A percentile compares a stretch with the other conserved stretches of the same genome.
Conservation (phyloP, 1,140 invertebrate genomes). For the Heliconius congener region DNA sequence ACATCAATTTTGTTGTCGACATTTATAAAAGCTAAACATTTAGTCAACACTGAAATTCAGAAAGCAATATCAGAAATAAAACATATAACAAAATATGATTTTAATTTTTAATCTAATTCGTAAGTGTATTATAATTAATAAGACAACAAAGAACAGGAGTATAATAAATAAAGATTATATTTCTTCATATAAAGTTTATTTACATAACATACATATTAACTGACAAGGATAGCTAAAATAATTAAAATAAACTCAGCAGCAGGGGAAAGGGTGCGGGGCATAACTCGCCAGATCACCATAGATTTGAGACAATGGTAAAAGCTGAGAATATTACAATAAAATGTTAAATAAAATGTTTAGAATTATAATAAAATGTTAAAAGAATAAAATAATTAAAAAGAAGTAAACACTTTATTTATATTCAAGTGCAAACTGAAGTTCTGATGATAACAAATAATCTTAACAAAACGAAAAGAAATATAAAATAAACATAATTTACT, state of each 20-base stretch:
- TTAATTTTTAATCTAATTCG: not conserved
- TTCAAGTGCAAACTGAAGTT: no score
- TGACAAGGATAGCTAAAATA: conserved; percentile 67
- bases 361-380: conserved; percentile 33
- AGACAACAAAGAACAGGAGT: not conserved
- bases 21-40: conserved; percentile 50
- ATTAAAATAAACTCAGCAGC: conserved; percentile 63
- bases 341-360: conserved; percentile 29
- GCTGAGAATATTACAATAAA: conserved; percentile 7
- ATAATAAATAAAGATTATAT: conserved; percentile 52
- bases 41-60: not conserved
- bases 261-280: conserved; percentile 33
- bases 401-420: conserved; percentile 3
- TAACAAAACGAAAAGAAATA: no score
- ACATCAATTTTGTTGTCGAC: conserved; percentile 53
- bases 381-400: conserved; percentile 13
- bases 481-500: no score
- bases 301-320: conserved; percentile 39
- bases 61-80: conserved; percentile 6
- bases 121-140: not conserved
- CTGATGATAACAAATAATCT: no score
- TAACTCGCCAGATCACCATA: conserved; percentile 33
- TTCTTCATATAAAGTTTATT: conserved; percentile 75
- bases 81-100: not conserved
- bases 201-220: conserved; percentile 77